Conservation (phyloP, 2,888 invertebrate species). For the Dioctria rufipes region DNA sequence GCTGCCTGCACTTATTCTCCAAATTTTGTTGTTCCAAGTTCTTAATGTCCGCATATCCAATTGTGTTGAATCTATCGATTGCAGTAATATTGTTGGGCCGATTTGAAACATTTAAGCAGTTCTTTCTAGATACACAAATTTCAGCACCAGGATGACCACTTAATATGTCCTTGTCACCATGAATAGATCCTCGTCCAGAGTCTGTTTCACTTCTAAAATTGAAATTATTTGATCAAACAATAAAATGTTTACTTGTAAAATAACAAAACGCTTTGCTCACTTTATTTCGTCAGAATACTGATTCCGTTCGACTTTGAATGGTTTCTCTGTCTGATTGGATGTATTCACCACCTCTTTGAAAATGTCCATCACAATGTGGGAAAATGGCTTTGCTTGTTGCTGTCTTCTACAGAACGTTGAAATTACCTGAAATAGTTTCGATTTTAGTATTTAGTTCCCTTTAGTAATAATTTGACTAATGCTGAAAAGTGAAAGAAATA, state of each 20-base stretch:
- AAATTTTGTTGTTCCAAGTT: constrained; percentile 23
- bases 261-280: neutral
- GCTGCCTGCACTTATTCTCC: constrained; percentile 3
- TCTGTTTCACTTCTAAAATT: constrained; percentile 58
- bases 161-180: constrained; percentile 56
- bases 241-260: neutral
- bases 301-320: constrained; percentile 33
- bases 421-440: constrained; percentile 72
- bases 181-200: constrained; percentile 60
- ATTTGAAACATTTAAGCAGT: constrained; percentile 52
- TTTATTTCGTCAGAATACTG: constrained; percentile 41
- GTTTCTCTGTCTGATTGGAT: constrained; percentile 30
- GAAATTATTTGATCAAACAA: neutral
- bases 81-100: neutral
- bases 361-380: constrained; percentile 76
- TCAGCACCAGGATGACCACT: constrained; percentile 6
- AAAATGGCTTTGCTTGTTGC: constrained; percentile 75
- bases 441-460: too few species aligned
- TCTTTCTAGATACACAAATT: constrained; percentile 5
- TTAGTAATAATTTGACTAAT: constrained; percentile 53
- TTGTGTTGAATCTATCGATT: constrained; percentile 54
- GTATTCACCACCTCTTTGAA: constrained; percentile 72
- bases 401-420: constrained; percentile 75
- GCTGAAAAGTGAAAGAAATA: neutral
- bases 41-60: constrained; percentile 53